phyloP scores from a whole-genome alignment of 2,797 vertebrate species.

The Leptoclinus maculatus region DNA sequence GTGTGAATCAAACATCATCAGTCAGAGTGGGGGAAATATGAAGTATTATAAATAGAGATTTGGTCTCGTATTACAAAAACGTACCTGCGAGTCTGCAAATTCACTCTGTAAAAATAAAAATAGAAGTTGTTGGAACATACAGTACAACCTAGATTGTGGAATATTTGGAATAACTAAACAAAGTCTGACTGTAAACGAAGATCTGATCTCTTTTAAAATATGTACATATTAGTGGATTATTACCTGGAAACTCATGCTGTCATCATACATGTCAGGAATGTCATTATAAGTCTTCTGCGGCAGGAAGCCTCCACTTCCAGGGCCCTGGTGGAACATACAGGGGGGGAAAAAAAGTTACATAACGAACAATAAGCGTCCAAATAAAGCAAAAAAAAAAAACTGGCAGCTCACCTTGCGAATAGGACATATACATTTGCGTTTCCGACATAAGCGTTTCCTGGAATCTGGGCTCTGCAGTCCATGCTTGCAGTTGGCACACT shows the following conservation, averaged over 20 bases:
- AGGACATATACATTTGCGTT: slow-evolving; percentile 83
- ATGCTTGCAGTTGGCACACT: slow-evolving; percentile 87
- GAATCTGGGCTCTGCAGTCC: slow-evolving; percentile 69
- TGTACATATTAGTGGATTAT: background rate
- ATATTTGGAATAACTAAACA: background rate
- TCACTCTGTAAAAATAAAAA: slow-evolving; percentile 70
- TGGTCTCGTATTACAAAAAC: background rate
- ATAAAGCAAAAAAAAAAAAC: background rate
- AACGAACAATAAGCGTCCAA: background rate
- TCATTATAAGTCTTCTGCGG: slow-evolving; percentile 51
- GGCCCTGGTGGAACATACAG: slow-evolving; percentile 28
- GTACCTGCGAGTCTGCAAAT: slow-evolving; percentile 76
- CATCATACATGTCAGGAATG: slow-evolving; percentile 54
- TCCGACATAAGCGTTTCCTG: slow-evolving; percentile 77
- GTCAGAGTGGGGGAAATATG: background rate
- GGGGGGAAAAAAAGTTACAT: background rate
- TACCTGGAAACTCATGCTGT: slow-evolving; percentile 68
- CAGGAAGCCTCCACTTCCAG: slow-evolving; percentile 43
- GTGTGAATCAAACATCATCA: slow-evolving; percentile 6
- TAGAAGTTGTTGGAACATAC: background rate
- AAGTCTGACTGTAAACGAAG: background rate
- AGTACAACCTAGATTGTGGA: background rate
- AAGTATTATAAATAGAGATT: background rate
- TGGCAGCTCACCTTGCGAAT: slow-evolving; percentile 77
- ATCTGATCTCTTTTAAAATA: background rate